Evolutionary conservation across 2,888 invertebrate species (phyloP), one percentile per base, ranked within the genome.

Genomic region (Hemistola chrysoprasaria): DNA sequence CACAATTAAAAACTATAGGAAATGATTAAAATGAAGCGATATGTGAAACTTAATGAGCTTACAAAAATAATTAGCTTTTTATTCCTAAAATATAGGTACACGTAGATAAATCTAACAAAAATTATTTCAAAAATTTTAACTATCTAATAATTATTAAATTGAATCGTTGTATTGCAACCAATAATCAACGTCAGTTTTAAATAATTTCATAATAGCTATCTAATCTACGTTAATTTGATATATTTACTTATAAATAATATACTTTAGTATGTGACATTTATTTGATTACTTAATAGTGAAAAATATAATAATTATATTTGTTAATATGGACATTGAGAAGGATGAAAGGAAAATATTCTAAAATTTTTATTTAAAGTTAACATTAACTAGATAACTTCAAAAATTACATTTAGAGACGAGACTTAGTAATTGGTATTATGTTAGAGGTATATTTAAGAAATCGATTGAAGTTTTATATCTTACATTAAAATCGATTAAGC

Each of bases 401-500:
- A 46, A 11, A 30, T 43, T 30, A 45, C 10, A 28, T 24, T 9
- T 28, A 42, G 11, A 11, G 29, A 34, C 28, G 41, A 36, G 11
- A 16, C 21, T 8, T 43, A 23, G 8, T 37, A 30, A 16, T 31
- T 39, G 8, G 11, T 28, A 45, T 36, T 23, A 29, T 22, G 24
- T 37, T 34, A 29, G 36, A 16, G 25, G 30, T 35, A 30, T 23
- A 26, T 36, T 10, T 8, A 21, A 3, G 10, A 31, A 43, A 33
- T 38, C 22, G 33, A 37, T 41, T 32, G 24, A 7, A 11, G 26
- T 26, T 10, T 25, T 25, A 4, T 4, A 11, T 33, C 24, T 24
- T 29, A 16, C 7, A 22, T 37, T 25, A 22, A 32, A 36, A 35
- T 31, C 8, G 22, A 35, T 33, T 47, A 64, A 66, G 63, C 62